Evolutionary conservation across 2,113 vertebrate species (phyloP), one percentile per base, ranked within the genome.

Genomic region (Mohoua ochrocephala): DNA sequence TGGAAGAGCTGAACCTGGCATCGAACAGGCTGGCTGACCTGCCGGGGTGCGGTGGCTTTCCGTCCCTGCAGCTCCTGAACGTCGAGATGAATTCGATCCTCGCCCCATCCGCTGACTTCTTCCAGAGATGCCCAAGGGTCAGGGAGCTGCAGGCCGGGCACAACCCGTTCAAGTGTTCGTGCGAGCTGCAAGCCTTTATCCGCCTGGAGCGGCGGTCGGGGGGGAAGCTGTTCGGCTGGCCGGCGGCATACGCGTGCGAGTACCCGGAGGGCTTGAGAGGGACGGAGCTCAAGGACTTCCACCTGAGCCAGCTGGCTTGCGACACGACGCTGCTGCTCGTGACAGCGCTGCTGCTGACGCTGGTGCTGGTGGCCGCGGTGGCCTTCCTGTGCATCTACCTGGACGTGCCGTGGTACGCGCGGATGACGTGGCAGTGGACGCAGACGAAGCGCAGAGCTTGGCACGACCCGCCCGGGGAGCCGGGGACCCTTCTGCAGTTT

Each of bases 341-440:
- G 44, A 94, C 98, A 4, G 97, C 99, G 73, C 95, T 98, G 85
- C 81, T 97, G 26, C 97, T 97, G 68, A 71, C 96, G 11, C 89
- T 98, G 56, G 20, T 80, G n/a, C 4, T 98, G 49, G 91, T 97
- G 33, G 81, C 93, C 7, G 42, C 2, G 0, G 15, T 98, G 85
- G 76, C 97, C 69, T 79, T 94, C 17, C 4, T 99, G 79, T 99
- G 99, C 86, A 80, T 97, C 61, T 95, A 47, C 69, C 91, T 99
- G 53, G 99, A 99, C 8, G 71, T 98, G 42, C 98, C 95, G 31
- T 99, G 99, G 99, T 99, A 99, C 76, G 57, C 97, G 14, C 89
- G 98, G 63, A 99, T 99, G 99, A 96, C 97, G 14, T 99, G 97
- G 97, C 98, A 98, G 94, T 99, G 99, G 99, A 98, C 98, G n/a